Conservation (phyloP, 2,797 vertebrate species). For the Falco rusticolus region DNA sequence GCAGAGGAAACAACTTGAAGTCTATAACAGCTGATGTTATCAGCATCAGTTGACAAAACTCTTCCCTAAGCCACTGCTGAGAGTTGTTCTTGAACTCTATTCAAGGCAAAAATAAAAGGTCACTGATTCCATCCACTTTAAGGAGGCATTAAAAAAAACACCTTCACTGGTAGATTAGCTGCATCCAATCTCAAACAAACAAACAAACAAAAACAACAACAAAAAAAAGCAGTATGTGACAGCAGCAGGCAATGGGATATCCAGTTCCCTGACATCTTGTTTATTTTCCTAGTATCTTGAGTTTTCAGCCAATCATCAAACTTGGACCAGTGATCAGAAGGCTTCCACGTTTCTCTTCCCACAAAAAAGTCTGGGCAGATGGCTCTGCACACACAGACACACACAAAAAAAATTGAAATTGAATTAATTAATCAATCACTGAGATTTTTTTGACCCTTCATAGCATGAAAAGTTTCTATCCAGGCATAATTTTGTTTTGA, state of each 20-base stretch:
- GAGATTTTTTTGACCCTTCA: neutral
- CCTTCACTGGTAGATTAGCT: neutral
- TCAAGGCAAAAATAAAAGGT: neutral
- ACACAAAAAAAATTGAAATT: neutral
- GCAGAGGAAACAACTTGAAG: neutral
- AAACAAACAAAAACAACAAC: neutral
- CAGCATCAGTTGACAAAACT: neutral
- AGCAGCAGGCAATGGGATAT: neutral
- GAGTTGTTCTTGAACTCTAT: neutral
- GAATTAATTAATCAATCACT: neutral
- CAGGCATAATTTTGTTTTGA: neutral
- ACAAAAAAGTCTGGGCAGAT: conserved; percentile 84
- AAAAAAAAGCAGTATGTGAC: neutral
- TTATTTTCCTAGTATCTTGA: conserved; percentile 78
- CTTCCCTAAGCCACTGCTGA: neutral
- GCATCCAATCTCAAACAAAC: neutral
- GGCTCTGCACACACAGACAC: conserved; percentile 56
- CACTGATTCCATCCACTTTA: neutral
- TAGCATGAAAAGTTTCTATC: neutral
- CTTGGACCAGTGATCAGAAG: conserved; percentile 75
- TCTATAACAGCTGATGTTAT: neutral
- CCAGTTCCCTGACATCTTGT: conserved; percentile 13
- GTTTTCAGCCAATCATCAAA: conserved; percentile 83
- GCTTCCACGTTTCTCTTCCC: conserved; percentile 81
- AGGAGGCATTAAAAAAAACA: neutral